Evolutionary conservation across 2,888 invertebrate genomes (phyloP).

Genomic region (Coenonympha glycerion): DNA sequence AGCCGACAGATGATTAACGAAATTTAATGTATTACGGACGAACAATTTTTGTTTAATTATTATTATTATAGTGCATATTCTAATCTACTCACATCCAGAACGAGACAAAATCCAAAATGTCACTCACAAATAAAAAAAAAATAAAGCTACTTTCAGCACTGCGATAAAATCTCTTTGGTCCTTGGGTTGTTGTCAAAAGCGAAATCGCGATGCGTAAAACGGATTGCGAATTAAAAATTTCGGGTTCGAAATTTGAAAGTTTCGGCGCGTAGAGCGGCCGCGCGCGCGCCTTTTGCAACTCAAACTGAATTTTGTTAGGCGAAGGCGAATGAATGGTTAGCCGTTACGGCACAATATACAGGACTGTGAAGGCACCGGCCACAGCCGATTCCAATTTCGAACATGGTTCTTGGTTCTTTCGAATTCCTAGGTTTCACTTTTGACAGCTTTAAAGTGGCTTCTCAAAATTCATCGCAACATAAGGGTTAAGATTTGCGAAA

Average conservation of each 20-base stretch:
- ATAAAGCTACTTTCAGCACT: slow-evolving; percentile 32
- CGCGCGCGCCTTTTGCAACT: slow-evolving; percentile 66
- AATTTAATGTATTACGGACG: slow-evolving; percentile 55
- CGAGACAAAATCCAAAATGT: slow-evolving; percentile 58
- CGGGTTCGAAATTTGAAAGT: slow-evolving; percentile 56
- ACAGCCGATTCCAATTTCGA: slow-evolving; percentile 38
- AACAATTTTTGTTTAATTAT: slow-evolving; percentile 63
- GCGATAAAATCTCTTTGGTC: slow-evolving; percentile 32
- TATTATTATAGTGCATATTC: slow-evolving; percentile 36
- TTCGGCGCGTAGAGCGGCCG: slow-evolving; percentile 65
- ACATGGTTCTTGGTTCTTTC: slow-evolving; percentile 6
- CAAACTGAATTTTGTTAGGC: slow-evolving; percentile 71
- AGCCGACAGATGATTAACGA: slow-evolving; percentile 25
- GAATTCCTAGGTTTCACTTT: slow-evolving; percentile 13
- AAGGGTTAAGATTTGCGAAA: no score
- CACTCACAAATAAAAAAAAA: slow-evolving; percentile 5
- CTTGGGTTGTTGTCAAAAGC: slow-evolving; percentile 29
- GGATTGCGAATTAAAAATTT: slow-evolving; percentile 36
- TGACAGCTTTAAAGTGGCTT: no score
- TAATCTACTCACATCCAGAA: slow-evolving; percentile 67
- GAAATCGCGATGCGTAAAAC: slow-evolving; percentile 22
- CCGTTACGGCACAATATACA: slow-evolving; percentile 47
- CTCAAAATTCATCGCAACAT: no score
- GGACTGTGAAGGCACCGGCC: slow-evolving; percentile 63
- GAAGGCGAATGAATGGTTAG: slow-evolving; percentile 59